Evolutionary conservation across 2,797 vertebrate genomes (phyloP).

Genomic region (Takifugu ocellatus): DNA sequence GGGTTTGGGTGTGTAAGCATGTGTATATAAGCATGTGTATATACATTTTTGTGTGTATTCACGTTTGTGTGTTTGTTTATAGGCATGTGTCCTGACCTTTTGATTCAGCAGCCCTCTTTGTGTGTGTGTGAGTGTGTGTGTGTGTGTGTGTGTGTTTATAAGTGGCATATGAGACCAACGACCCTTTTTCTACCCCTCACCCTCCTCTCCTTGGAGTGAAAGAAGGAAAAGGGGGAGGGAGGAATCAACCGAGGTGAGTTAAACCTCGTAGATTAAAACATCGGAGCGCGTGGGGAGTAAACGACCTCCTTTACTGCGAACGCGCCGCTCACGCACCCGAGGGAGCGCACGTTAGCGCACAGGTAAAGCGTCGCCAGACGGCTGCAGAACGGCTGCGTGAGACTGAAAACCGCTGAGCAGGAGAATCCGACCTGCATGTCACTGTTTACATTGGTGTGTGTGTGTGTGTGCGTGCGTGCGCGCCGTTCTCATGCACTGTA

Average conservation of each 20-base stretch:
- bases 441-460: slow-evolving; percentile 48
- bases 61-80: slow-evolving; percentile 33
- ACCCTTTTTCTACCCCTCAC: slow-evolving; percentile 39
- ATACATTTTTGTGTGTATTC: slow-evolving; percentile 42
- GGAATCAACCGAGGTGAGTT: slow-evolving; percentile 24
- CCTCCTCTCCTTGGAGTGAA: slow-evolving; percentile 23
- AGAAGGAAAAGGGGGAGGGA: slow-evolving; percentile 26
- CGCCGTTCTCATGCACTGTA: slow-evolving; percentile 57
- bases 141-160: slow-evolving; percentile 13
- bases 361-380: slow-evolving; percentile 1
- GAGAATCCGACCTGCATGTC: slow-evolving; percentile 31
- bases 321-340: slow-evolving; percentile 14
- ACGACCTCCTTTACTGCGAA: slow-evolving; percentile 2
- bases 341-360: no score
- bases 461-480: slow-evolving; percentile 21
- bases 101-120: slow-evolving; percentile 17
- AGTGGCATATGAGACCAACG: slow-evolving; percentile 31
- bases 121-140: slow-evolving; percentile 17
- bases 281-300: no score
- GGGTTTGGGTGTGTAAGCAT: slow-evolving; percentile 11
- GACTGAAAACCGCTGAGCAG: slow-evolving; percentile 21
- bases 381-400: slow-evolving; percentile 24
- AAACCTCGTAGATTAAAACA: slow-evolving; percentile 24
- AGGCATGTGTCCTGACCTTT: slow-evolving; percentile 41
- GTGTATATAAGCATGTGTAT: slow-evolving; percentile 43